A percentile compares a stretch with the other conserved stretches of the same genome.
Conservation (phyloP, 2,113 vertebrate species). For the Spea multiplicata region DNA sequence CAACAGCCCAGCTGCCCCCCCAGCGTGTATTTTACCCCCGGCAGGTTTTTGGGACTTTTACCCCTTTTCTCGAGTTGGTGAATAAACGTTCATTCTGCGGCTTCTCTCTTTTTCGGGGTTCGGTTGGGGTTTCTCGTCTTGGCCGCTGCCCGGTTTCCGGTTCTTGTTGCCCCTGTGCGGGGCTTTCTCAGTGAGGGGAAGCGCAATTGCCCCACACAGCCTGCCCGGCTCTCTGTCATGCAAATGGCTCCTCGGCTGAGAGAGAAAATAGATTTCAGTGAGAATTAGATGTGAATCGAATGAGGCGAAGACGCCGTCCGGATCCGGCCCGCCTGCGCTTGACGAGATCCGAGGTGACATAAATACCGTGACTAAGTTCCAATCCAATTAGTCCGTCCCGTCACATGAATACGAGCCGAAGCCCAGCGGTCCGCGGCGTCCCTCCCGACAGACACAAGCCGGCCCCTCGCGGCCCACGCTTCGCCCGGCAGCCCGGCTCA, state of each 20-base stretch:
- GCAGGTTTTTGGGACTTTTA: too few species aligned
- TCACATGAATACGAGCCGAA: slow-evolving; percentile 90
- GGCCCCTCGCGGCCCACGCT: slow-evolving; percentile 75
- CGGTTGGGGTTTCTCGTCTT: too few species aligned
- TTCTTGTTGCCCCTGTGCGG: too few species aligned
- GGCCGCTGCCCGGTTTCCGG: too few species aligned
- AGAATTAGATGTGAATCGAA: slow-evolving; percentile 99
- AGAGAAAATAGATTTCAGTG: slow-evolving; percentile 73
- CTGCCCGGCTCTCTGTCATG: slow-evolving; percentile 79
- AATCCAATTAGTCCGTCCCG: slow-evolving; percentile 98
- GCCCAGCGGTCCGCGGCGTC: slow-evolving; percentile 82
- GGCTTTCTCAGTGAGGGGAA: slow-evolving; percentile 69
- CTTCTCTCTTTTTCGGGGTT: too few species aligned
- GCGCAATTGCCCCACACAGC: slow-evolving; percentile 68
- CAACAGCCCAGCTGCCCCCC: too few species aligned
- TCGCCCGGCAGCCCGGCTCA: slow-evolving; percentile 83
- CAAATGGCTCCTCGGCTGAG: slow-evolving; percentile 86
- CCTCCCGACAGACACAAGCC: slow-evolving; percentile 82
- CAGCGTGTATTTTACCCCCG: too few species aligned
- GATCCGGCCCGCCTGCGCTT: slow-evolving; percentile 87
- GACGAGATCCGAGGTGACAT: slow-evolving; percentile 98
- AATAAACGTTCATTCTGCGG: too few species aligned
- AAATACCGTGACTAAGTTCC: slow-evolving; percentile 91
- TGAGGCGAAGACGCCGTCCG: slow-evolving; percentile 79
- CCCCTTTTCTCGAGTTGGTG: too few species aligned